Conservation (phyloP, 2,888 invertebrate genomes). For the Iphiclides podalirius region DNA sequence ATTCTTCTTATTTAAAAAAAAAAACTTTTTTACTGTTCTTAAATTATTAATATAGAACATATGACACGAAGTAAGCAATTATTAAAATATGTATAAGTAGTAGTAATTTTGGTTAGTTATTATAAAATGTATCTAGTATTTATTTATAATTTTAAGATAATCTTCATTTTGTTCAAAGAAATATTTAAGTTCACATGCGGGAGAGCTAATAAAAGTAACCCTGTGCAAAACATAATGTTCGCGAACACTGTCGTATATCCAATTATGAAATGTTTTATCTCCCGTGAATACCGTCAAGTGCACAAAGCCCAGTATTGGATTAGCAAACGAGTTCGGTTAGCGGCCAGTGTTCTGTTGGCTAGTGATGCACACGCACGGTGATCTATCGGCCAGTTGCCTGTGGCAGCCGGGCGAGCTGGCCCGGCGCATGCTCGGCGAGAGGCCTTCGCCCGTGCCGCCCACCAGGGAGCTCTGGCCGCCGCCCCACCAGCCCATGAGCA, state of each 20-base stretch:
- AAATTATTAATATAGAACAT: no score
- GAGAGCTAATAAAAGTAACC: slow-evolving; percentile 19
- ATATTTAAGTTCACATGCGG: no score
- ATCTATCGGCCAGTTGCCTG: slow-evolving; percentile 68
- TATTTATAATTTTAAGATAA: no score
- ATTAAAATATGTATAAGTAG: no score
- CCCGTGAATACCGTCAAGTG: slow-evolving; percentile 66
- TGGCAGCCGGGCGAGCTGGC: slow-evolving; percentile 76
- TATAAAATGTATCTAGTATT: no score
- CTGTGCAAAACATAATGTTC: slow-evolving; percentile 7
- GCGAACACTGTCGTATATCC: slow-evolving; percentile 26
- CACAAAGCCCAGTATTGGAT: slow-evolving; percentile 68
- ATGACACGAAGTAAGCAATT: no score
- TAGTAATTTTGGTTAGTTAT: no score
- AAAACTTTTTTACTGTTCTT: no score
- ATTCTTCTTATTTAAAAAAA: no score
- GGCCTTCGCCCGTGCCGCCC: slow-evolving; percentile 68
- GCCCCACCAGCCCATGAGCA: slow-evolving; percentile 62
- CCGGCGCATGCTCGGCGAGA: slow-evolving; percentile 67
- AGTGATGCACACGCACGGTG: slow-evolving; percentile 73
- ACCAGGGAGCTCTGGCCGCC: slow-evolving; percentile 64
- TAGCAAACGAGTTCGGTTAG: slow-evolving; percentile 53
- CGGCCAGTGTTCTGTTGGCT: slow-evolving; percentile 51
- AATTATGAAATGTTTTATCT: slow-evolving; percentile 45
- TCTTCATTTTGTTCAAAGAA: no score